Evolutionary conservation across 2,113 vertebrate genomes (phyloP), one percentile per base, ranked within the genome.

Genomic region (Tautogolabrus adspersus): DNA sequence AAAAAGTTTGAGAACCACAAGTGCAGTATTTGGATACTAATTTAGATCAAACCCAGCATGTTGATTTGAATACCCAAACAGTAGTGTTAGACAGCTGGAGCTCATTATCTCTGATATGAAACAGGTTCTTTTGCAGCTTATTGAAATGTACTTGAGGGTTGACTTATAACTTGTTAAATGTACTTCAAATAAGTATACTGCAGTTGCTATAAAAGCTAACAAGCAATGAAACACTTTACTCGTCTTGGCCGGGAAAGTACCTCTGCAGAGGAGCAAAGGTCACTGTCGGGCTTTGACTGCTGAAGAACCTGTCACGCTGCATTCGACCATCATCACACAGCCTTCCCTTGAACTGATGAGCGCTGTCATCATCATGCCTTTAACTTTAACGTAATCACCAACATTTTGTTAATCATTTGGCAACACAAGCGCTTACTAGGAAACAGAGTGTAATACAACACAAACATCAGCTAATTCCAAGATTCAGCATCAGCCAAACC

Each of bases 291-390:
- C 46, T 71, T 22, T 62, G 52, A 18, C 15, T 63, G 42, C 37
- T 83, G 37, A 69, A 54, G 61, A 81, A 72, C 76, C 21, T 21
- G 60, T 56, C 56, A 22, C 38, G 34, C 59, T 37, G 67, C 42
- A 23, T 68, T 58, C 51, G 40, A 55, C 51, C 26, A 63, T 75
- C 57, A 74, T 34, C 40, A 34, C 60, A 30, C 47, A 58, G 40
- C 15, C 52, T 57, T 62, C 30, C 55, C 46, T 21, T 18, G 5
- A 72, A 65, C 56, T 55, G 1, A 72, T 56, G 19, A 72, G 55
- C n/a, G 59, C 8, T 60, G 13, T 70, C 23, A 5, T 52, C 16
- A 34, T 34, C 6, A 6, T 16, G 60, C 16, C 3, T 40, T 72
- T 54, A 42, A 46, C 66, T n/a, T 5, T 52, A n/a, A 61, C 21